Evolutionary conservation across 2,888 invertebrate species (phyloP), one percentile per base, ranked within the genome.

Genomic region (Cactoblastis cactorum): DNA sequence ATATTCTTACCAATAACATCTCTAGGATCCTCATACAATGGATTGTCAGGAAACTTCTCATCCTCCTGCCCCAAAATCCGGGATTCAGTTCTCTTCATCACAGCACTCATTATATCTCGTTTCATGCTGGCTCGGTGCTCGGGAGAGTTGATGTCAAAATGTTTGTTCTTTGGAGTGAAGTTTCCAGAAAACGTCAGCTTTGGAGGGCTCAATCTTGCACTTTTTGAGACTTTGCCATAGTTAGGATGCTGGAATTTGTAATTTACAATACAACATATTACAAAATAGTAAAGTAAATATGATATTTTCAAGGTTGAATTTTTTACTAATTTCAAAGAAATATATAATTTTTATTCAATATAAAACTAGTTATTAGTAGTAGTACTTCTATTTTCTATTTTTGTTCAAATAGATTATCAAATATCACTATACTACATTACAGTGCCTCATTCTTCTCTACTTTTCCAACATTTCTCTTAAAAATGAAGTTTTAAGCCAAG

Each of bases 1-100:
- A n/a, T n/a, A n/a, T n/a, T n/a, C n/a, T n/a, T 62, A 84, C 86
- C 83, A 56, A 86, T 77, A 53, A 87, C 73, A 74, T 89, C 89
- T 55, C 71, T 77, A 1, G 89, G 88, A 59, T 88, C 88, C 50
- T 89, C 89, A 67, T 89, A 89, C 63, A 80, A 55, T 0, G 80
- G 79, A 58, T 85, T 84, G 18, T 77, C 77, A 55, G 74, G 73
- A 12, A 53, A 50, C 18, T 62, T 59, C 35, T 62, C 59, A 19
- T 65, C 66, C 1, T 59, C 65, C 11, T 64, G 56, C n/a, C 67
- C 68, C 33, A 63, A 61, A 52, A 82, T 74, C 41, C 66, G 65
- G 0, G 76, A 69, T 52, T 81, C 81, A 0, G 83, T 81, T 55
- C 68, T 81, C 59, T 67, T 80, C 47, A 75, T 64, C 0, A 86